Percentiles rank a stretch among this genome's conserved stretches.
Evolutionary conservation across 1,140 invertebrate species (phyloP).

Genomic region (Carposina sasakii): DNA sequence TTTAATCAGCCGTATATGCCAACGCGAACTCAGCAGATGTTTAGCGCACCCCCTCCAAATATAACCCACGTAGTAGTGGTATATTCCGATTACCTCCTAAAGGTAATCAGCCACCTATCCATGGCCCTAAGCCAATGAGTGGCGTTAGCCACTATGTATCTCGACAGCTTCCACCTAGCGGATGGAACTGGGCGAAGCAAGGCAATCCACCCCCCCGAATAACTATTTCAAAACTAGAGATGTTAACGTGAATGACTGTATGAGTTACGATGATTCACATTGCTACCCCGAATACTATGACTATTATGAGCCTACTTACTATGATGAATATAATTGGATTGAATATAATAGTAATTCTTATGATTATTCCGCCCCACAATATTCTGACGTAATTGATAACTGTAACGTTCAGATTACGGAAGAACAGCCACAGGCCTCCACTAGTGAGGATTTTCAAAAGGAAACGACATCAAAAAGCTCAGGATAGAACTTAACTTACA

Average conservation of each 20-base stretch:
- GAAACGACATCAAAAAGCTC: neutral
- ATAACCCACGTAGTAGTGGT: neutral
- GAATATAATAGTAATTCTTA: neutral
- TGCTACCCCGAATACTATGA: neutral
- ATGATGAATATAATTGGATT: neutral
- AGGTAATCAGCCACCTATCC: neutral
- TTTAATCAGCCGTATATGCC: no score
- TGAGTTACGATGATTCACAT: neutral
- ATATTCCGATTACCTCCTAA: neutral
- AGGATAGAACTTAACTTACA: neutral
- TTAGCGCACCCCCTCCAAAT: neutral
- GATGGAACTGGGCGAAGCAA: neutral
- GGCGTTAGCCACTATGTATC: neutral
- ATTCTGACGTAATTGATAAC: neutral
- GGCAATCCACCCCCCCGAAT: neutral
- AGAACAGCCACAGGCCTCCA: neutral
- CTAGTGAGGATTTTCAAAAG: neutral
- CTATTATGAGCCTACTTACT: neutral
- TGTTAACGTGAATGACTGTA: neutral
- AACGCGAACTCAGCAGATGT: neutral
- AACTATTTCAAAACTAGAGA: neutral
- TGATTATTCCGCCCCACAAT: neutral
- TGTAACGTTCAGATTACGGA: neutral
- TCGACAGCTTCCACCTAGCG: neutral
- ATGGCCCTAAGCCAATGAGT: neutral